Evolutionary conservation across 2,888 invertebrate species (phyloP).

Genomic region (Aphidoletes aphidimyza): DNA sequence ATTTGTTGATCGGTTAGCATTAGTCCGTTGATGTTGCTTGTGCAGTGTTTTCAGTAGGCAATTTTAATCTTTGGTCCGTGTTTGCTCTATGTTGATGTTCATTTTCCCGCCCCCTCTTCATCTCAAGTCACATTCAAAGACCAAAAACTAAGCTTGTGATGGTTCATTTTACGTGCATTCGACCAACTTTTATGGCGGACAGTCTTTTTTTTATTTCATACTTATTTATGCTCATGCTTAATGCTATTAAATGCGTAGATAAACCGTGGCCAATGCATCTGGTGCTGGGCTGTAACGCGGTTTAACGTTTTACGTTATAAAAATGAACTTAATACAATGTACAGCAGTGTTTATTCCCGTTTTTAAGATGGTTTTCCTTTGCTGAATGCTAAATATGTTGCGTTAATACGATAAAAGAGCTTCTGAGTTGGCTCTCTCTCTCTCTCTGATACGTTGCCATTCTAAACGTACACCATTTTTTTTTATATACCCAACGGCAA

Average conservation of each 20-base stretch:
- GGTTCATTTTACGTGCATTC: background rate
- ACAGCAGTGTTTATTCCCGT: background rate
- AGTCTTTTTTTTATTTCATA: conserved; percentile 5
- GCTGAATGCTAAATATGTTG: conserved; percentile 18
- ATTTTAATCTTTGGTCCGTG: background rate
- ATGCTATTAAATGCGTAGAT: conserved; percentile 34
- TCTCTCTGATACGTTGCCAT: background rate
- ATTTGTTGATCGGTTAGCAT: conserved; percentile 8
- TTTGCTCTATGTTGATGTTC: background rate
- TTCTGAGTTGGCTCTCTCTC: background rate
- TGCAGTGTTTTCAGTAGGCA: background rate
- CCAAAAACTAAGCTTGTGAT: background rate
- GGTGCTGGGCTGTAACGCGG: background rate
- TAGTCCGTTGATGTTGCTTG: background rate
- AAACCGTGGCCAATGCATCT: conserved; percentile 33
- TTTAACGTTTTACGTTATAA: conserved; percentile 31
- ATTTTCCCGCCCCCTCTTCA: background rate
- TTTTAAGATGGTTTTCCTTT: background rate
- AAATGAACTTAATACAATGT: conserved; percentile 23
- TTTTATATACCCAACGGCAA: background rate
- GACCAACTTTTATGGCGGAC: conserved; percentile 3
- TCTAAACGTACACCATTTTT: background rate
- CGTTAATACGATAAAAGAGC: conserved; percentile 32
- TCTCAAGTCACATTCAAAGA: background rate
- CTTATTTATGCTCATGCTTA: conserved; percentile 46